A percentile compares a stretch with the other conserved stretches of the same genome.
Evolutionary conservation across 2,888 invertebrate genomes (phyloP).

Genomic region (Mycogona germanica): DNA sequence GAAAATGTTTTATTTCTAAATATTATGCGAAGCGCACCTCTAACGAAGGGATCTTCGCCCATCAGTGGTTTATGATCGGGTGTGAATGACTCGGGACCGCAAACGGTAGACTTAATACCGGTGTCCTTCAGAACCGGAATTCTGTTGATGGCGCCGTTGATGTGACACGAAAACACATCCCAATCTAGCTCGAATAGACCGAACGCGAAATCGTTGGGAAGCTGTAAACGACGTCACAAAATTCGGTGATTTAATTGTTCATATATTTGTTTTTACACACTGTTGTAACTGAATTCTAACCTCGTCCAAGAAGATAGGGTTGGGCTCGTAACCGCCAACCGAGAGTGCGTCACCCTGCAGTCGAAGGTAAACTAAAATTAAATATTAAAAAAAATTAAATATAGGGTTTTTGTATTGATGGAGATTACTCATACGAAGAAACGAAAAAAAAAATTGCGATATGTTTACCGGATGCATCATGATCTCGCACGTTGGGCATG

Average conservation of each 20-base stretch:
- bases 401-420: no score
- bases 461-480: conserved; percentile 66
- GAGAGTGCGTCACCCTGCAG: conserved; percentile 69
- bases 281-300: conserved; percentile 34
- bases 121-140: conserved; percentile 58
- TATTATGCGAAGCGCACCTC: no score
- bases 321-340: conserved; percentile 77
- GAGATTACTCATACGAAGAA: no score
- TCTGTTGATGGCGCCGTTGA: conserved; percentile 52
- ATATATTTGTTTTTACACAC: not conserved
- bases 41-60: conserved; percentile 43
- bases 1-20: no score
- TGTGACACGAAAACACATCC: conserved; percentile 65
- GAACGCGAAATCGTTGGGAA: conserved; percentile 65
- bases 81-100: conserved; percentile 85
- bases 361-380: conserved; percentile 71
- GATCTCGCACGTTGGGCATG: conserved; percentile 72
- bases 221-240: conserved; percentile 33
- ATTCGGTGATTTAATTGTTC: not conserved
- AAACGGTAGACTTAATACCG: conserved; percentile 74
- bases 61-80: conserved; percentile 81
- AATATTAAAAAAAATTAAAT: no score
- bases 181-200: conserved; percentile 77
- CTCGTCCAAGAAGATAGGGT: conserved; percentile 66
- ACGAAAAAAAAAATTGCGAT: no score